Percentiles rank a stretch among this genome's conserved stretches.
phyloP scores from a whole-genome alignment of 2,888 invertebrate species.

The Erebia ligea region DNA sequence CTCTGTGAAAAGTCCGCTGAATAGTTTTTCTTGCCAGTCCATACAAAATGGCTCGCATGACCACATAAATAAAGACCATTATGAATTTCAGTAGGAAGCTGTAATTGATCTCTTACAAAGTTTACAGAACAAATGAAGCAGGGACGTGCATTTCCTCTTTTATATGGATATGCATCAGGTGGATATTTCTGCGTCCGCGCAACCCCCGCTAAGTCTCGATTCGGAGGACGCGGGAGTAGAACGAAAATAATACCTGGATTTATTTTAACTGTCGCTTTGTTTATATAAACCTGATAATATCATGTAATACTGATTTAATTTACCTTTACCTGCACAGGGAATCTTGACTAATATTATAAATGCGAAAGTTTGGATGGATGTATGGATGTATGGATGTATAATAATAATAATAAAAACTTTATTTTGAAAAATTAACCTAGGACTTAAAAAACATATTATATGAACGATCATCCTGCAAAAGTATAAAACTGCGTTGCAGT shows the following conservation, averaged over 20 bases:
- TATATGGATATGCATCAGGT: slow-evolving; percentile 49
- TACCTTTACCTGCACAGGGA: too few species aligned
- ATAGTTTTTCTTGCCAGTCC: background rate
- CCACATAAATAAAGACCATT: background rate
- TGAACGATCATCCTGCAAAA: too few species aligned
- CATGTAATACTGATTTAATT: too few species aligned
- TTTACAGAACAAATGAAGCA: slow-evolving; percentile 34
- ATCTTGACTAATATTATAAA: too few species aligned
- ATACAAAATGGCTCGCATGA: background rate
- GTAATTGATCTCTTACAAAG: slow-evolving; percentile 24
- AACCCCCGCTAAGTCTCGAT: slow-evolving; percentile 54
- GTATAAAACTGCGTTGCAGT: too few species aligned
- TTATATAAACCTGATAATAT: background rate
- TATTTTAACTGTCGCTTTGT: background rate
- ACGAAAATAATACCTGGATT: slow-evolving; percentile 40
- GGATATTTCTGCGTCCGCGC: slow-evolving; percentile 48
- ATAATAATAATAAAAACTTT: too few species aligned
- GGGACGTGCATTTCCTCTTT: slow-evolving; percentile 36
- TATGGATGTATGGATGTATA: too few species aligned
- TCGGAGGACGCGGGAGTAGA: slow-evolving; percentile 50
- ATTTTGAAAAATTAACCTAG: too few species aligned
- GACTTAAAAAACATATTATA: too few species aligned
- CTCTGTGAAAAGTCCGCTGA: background rate
- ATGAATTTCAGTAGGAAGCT: background rate
- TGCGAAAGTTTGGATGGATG: too few species aligned